Evolutionary conservation across 2,888 invertebrate genomes (phyloP).

Genomic region (Tetragonula carbonaria): DNA sequence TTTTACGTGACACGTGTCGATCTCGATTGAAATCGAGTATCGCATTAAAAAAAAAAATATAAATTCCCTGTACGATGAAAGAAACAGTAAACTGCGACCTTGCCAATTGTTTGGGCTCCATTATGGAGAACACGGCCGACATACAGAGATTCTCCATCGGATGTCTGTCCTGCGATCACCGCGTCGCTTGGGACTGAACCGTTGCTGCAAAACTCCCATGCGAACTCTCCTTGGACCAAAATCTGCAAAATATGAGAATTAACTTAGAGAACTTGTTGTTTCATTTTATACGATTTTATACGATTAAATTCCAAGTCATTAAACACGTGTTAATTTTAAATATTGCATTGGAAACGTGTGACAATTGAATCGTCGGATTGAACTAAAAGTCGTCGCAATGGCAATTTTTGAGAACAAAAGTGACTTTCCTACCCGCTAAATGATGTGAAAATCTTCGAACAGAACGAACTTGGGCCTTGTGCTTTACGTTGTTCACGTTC

Average conservation of each 20-base stretch:
- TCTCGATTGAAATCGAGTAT: not conserved
- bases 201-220: slow-evolving; percentile 87
- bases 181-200: slow-evolving; percentile 88
- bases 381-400: not conserved
- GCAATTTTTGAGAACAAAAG: too few species aligned
- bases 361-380: not conserved
- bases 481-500: too few species aligned
- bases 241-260: slow-evolving; percentile 83
- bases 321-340: not conserved
- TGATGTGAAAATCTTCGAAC: too few species aligned
- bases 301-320: too few species aligned
- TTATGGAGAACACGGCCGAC: slow-evolving; percentile 88
- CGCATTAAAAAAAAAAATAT: not conserved
- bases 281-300: not conserved
- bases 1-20: not conserved
- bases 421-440: too few species aligned
- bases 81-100: slow-evolving; percentile 83
- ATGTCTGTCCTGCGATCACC: slow-evolving; percentile 87
- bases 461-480: too few species aligned
- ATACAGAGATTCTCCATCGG: slow-evolving; percentile 88
- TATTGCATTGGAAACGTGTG: not conserved
- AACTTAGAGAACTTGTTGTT: not conserved
- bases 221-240: slow-evolving; percentile 87
- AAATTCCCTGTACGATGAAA: not conserved
- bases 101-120: slow-evolving; percentile 89